Conservation (phyloP, 2,888 invertebrate genomes). For the Sesamia inferens region DNA sequence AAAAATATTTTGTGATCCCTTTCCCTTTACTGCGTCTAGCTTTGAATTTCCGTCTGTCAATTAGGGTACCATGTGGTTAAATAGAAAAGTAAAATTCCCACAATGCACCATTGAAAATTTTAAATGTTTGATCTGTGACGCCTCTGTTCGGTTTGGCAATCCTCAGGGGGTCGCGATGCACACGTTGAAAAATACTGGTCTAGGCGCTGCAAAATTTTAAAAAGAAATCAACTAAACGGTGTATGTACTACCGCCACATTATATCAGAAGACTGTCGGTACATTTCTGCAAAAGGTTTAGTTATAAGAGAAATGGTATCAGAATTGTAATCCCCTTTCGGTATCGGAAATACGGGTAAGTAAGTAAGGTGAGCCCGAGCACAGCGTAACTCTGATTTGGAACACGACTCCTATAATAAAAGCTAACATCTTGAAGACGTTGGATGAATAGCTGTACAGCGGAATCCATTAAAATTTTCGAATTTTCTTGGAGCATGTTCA, state of each 20-base stretch:
- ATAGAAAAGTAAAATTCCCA: too few species aligned
- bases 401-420: slow-evolving; percentile 51
- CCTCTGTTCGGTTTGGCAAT: too few species aligned
- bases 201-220: too few species aligned
- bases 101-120: too few species aligned
- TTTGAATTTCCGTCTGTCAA: too few species aligned
- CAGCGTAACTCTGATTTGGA: slow-evolving; percentile 50
- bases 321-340: slow-evolving; percentile 49
- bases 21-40: too few species aligned
- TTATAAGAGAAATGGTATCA: slow-evolving; percentile 50
- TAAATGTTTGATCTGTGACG: too few species aligned
- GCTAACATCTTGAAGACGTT: slow-evolving; percentile 38
- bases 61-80: too few species aligned
- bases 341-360: slow-evolving; percentile 42
- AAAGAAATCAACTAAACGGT: slow-evolving; percentile 4
- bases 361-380: slow-evolving; percentile 44
- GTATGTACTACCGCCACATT: background rate
- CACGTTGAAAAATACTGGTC: too few species aligned
- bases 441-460: slow-evolving; percentile 43
- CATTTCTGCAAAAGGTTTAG: too few species aligned
- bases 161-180: too few species aligned
- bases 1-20: too few species aligned
- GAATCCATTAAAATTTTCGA: slow-evolving; percentile 41
- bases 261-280: slow-evolving; percentile 19
- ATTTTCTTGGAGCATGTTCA: slow-evolving; percentile 19